Percentiles rank a stretch among this genome's conserved stretches.
Conservation (phyloP, 1,140 invertebrate genomes). For the Liolophura sinensis region DNA sequence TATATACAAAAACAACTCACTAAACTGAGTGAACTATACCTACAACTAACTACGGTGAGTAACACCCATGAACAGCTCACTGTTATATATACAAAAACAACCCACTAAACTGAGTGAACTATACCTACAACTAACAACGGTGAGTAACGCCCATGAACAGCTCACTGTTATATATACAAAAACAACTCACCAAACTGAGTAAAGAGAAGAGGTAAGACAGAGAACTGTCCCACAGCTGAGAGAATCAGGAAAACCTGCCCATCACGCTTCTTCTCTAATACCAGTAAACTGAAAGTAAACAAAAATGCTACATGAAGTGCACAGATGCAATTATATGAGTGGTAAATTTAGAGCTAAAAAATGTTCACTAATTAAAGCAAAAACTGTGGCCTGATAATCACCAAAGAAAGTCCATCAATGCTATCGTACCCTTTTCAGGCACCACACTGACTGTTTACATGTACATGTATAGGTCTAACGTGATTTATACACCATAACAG, state of each 20-base stretch:
- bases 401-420: background rate
- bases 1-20: too few relatives aligned
- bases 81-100: too few relatives aligned
- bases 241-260: conserved; percentile 74
- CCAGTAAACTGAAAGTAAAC: conserved; percentile 71
- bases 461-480: too few relatives aligned
- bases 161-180: too few relatives aligned
- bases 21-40: background rate
- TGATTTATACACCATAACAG: too few relatives aligned
- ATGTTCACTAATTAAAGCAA: too few relatives aligned
- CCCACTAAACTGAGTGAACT: background rate
- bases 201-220: conserved; percentile 87
- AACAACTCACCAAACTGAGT: conserved; percentile 60
- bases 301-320: conserved; percentile 16
- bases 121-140: background rate
- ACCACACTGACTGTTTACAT: background rate
- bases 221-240: conserved; percentile 78
- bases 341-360: background rate
- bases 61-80: too few relatives aligned
- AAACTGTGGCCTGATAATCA: too few relatives aligned
- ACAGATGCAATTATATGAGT: background rate
- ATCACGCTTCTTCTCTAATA: conserved; percentile 69
- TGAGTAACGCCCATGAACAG: too few relatives aligned
- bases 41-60: background rate
- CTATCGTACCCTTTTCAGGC: background rate